Base-by-base conservation (phyloP, 2,797 vertebrate genomes). In the Danio aesculapii region DNA sequence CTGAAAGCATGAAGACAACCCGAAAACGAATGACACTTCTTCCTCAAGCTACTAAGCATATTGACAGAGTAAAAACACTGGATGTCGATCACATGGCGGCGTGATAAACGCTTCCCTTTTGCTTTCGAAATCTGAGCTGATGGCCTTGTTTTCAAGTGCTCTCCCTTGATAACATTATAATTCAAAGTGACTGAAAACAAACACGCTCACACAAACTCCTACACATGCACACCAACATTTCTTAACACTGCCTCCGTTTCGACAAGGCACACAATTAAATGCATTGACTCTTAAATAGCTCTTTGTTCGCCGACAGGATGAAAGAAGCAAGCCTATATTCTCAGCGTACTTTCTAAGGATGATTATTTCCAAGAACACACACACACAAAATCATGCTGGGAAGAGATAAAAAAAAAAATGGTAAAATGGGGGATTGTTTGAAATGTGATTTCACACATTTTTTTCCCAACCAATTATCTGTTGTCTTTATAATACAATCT, bases 201-300 rank as follows among this genome's bases (percentile, higher is more conserved):
- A 67, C 59, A 66, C 73, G 21, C 13, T 57, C 50, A 16, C 44
- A 19, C 61, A 74, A n/a, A 79, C 79, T 67, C 70, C 49, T 66
- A 41, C 17, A 46, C 75, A 50, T 10, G 5, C 13, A 17, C 46
- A 72, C 61, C 81, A 66, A 81, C 84, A 84, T 76, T 21, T 59
- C 55, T 55, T 44, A 84, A 77, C 21, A 49, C 59, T 86, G 30
- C 43, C 71, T 68, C 53, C 39, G 71, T 89, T 89, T 87, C 83
- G 66, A 87, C 57, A 53, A 84, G 52, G 21, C 61, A 43, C 58
- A 58, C 57, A 86, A 85, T 88, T 85, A 87, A 71, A 79, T 61
- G 17, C 49, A 64, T n/a, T 46, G 47, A 17, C 76, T 69, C 55
- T 47, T 9, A 17, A 49, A 58, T 21, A 61, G 66, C 4, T 47